These are phyloP conservation scores for Cygnus olor DNA, from an alignment of 2,797 vertebrate genomes.

Conservation along the genomic window DNA sequence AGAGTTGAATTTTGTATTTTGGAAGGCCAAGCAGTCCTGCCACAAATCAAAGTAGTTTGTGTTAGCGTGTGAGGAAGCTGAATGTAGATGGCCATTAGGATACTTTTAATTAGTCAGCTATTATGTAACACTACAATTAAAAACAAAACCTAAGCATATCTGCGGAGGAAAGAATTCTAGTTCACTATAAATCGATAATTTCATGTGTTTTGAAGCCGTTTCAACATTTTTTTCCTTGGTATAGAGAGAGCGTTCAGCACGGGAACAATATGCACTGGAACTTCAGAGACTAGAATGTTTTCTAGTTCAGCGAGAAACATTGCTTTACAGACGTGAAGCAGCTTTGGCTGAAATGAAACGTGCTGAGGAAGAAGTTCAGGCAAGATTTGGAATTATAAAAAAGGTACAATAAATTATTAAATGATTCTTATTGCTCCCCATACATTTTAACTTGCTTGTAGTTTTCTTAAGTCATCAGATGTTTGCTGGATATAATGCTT, in stretches of 20 bases:
- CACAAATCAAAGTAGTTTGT: accelerated
- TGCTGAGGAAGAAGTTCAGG: slow-evolving; percentile 83
- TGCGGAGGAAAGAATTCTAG: not conserved
- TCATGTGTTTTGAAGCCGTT: not conserved
- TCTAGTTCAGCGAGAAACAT: slow-evolving; percentile 80
- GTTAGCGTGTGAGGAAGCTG: not conserved
- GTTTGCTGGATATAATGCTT: not conserved
- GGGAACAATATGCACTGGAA: slow-evolving; percentile 83
- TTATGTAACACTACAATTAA: not conserved
- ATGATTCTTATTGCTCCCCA: not conserved
- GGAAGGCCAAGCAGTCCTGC: not conserved
- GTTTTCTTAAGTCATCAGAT: not conserved
- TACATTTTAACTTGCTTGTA: not conserved
- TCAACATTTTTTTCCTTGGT: slow-evolving; percentile 26
- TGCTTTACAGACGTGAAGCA: slow-evolving; percentile 81
- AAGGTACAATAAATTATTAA: slow-evolving; percentile 66
- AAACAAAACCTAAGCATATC: not conserved
- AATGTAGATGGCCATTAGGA: not conserved
- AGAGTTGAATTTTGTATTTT: not conserved
- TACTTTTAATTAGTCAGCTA: not conserved
- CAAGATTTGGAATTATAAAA: slow-evolving; percentile 78
- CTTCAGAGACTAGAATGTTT: slow-evolving; percentile 78
- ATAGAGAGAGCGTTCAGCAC: slow-evolving; percentile 83
- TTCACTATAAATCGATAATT: not conserved
- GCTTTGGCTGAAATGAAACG: slow-evolving; percentile 80